These are phyloP conservation scores for Styela clava DNA, from an alignment of 23 tunicate species.

Conservation along the genomic window DNA sequence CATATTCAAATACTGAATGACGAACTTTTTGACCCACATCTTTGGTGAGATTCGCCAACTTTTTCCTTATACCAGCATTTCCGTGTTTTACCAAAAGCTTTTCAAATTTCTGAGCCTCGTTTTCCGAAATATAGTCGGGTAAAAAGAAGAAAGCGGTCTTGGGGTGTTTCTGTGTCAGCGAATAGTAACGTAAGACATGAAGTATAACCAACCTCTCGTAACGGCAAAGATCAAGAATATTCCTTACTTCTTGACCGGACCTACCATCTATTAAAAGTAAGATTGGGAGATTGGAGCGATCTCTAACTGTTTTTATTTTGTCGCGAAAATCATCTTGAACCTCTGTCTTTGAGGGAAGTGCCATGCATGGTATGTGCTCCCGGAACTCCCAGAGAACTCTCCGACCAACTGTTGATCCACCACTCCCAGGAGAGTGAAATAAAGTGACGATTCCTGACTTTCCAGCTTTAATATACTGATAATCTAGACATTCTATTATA, in stretches of 20 bases:
- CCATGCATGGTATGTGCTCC: conserved; percentile 44
- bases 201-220: conserved; percentile 21
- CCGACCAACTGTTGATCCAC: conserved; percentile 62
- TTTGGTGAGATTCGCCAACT: not conserved
- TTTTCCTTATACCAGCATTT: conserved; percentile 22
- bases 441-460: conserved; percentile 22
- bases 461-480: not conserved
- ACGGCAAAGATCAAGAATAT: not conserved
- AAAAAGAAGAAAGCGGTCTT: conserved; percentile 1
- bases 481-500: not conserved
- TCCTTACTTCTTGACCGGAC: conserved; percentile 30
- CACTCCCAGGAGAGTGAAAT: conserved; percentile 61
- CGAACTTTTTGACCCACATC: not conserved
- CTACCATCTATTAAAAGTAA: conserved; percentile 45
- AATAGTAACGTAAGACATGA: conserved; percentile 9
- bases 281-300: conserved; percentile 34
- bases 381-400: conserved; percentile 49
- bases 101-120: conserved; percentile 4
- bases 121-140: conserved; percentile 3
- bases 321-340: conserved; percentile 26
- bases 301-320: conserved; percentile 17
- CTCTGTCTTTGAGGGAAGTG: conserved; percentile 9
- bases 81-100: not conserved
- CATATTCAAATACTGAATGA: conserved; percentile 50
- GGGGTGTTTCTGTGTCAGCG: not conserved